Conservation (phyloP, 2,113 vertebrate genomes). For the Mastomys coucha region DNA sequence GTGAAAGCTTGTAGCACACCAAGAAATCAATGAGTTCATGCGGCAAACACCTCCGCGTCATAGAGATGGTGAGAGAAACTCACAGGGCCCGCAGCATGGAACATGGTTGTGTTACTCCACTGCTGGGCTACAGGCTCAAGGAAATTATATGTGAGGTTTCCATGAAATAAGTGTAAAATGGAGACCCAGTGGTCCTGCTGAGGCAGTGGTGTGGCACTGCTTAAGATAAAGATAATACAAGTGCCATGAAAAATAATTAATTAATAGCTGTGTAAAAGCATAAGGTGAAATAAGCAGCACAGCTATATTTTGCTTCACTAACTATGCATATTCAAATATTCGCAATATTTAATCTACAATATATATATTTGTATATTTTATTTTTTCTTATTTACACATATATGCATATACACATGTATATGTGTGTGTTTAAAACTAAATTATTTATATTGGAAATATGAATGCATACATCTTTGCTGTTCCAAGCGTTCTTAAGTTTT, state of each 20-base stretch:
- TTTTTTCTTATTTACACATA: no score
- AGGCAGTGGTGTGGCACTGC: background rate
- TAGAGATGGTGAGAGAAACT: background rate
- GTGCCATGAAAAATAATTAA: background rate
- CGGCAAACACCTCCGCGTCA: background rate
- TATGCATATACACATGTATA: rapidly evolving
- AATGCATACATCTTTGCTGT: background rate
- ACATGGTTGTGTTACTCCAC: background rate
- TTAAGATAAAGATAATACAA: background rate
- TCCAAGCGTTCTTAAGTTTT: background rate
- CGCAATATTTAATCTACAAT: background rate
- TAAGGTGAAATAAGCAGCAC: background rate
- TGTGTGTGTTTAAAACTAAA: background rate
- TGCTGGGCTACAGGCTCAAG: background rate
- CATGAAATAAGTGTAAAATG: background rate
- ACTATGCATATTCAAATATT: background rate
- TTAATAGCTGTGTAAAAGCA: background rate
- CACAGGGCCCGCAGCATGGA: background rate
- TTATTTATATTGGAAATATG: background rate
- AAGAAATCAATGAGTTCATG: background rate
- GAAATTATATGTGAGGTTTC: background rate
- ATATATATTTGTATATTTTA: background rate
- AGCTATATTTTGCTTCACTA: background rate
- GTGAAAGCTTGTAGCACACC: background rate
- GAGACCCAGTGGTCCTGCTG: background rate